These are phyloP conservation scores for Condylostylus longicornis DNA, from an alignment of 1,140 invertebrate species.

Conservation along the genomic window DNA sequence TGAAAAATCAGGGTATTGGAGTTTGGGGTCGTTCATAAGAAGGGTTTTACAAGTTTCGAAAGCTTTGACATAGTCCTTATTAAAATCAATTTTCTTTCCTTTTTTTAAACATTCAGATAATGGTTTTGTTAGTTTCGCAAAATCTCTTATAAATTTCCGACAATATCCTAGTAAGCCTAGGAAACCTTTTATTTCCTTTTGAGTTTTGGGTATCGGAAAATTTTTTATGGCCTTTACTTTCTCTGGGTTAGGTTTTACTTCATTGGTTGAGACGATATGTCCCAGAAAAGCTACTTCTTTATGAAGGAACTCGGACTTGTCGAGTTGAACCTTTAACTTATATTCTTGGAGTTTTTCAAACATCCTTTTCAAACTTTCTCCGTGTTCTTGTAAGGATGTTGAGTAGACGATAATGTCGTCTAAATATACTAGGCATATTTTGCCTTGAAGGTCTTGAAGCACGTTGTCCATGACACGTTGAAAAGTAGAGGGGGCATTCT, in stretches of 20 bases:
- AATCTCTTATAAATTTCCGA: conserved; percentile 13
- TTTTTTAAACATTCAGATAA: conserved; percentile 16
- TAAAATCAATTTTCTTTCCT: conserved; percentile 12
- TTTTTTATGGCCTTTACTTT: too few relatives aligned
- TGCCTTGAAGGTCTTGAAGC: conserved; percentile 18
- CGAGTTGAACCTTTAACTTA: too few relatives aligned
- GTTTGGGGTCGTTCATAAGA: conserved; percentile 20
- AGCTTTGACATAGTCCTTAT: conserved; percentile 9
- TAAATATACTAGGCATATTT: conserved; percentile 22
- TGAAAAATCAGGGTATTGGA: conserved; percentile 19
- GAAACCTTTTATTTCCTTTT: conserved; percentile 15
- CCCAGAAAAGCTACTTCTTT: too few relatives aligned
- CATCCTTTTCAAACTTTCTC: too few relatives aligned
- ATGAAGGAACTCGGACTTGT: too few relatives aligned
- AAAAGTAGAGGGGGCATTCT: conserved; percentile 31
- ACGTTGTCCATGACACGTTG: conserved; percentile 37
- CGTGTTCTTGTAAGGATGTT: conserved; percentile 15
- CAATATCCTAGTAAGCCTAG: conserved; percentile 13
- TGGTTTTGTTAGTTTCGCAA: conserved; percentile 13
- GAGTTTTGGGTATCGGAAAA: conserved; percentile 15
- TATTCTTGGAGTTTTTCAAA: too few relatives aligned
- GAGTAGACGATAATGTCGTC: conserved; percentile 30
- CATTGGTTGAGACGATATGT: too few relatives aligned
- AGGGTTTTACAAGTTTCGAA: conserved; percentile 17
- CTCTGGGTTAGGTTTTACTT: too few relatives aligned